Percentiles rank a stretch among this genome's conserved stretches.
Conservation (phyloP, 2,797 vertebrate genomes). For the Onychomys arenicola region DNA sequence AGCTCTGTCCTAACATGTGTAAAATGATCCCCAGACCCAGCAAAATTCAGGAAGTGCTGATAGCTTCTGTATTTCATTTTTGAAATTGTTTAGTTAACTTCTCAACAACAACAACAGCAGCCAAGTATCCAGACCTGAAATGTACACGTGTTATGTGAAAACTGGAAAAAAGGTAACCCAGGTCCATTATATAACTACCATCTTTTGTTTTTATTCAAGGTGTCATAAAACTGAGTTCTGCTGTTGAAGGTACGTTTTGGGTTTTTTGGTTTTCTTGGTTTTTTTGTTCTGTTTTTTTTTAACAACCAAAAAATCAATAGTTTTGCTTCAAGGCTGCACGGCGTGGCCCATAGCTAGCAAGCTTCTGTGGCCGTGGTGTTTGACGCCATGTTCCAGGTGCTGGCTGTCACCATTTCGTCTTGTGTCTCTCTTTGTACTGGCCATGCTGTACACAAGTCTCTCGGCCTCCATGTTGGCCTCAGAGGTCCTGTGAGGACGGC, state of each 20-base stretch:
- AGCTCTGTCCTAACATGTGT: background rate
- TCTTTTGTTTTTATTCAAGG: conserved; percentile 84
- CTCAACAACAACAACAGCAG: background rate
- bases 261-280: background rate
- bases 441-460: conserved; percentile 56
- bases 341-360: conserved; percentile 72
- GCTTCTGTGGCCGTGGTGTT: conserved; percentile 79
- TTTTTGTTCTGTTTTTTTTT: background rate
- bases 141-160: conserved; percentile 37
- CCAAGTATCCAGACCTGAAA: conserved; percentile 39
- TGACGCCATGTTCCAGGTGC: conserved; percentile 60
- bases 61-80: background rate
- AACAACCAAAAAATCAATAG: conserved; percentile 62
- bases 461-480: background rate
- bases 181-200: conserved; percentile 76
- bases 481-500: background rate
- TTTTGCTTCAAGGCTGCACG: conserved; percentile 72
- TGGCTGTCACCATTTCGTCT: conserved; percentile 59
- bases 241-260: conserved; percentile 83
- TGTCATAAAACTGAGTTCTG: conserved; percentile 86
- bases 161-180: background rate
- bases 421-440: conserved; percentile 70
- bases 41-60: background rate
- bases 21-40: background rate
- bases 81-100: background rate